Evolutionary conservation across 2,797 vertebrate species (phyloP).

Genomic region (Bufotes viridis): DNA sequence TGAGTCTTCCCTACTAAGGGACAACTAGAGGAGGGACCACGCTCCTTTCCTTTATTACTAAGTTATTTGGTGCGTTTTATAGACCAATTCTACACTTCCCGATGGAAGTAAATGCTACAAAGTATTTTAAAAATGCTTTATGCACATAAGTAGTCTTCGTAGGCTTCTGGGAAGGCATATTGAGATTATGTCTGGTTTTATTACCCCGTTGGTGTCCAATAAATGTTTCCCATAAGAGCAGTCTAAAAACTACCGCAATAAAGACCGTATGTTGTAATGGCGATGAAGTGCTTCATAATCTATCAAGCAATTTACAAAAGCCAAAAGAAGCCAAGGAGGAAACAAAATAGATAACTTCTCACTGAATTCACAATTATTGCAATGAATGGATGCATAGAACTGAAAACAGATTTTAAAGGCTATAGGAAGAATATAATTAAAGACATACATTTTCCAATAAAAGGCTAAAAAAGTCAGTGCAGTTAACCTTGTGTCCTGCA

Average conservation of each 20-base stretch:
- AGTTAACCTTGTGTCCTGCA: slow-evolving; percentile 13
- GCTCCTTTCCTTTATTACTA: too few relatives aligned
- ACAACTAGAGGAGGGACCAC: not conserved
- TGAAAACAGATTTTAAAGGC: not conserved
- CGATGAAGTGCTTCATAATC: not conserved
- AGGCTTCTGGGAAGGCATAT: slow-evolving; percentile 4
- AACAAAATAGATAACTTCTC: not conserved
- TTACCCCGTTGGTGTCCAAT: slow-evolving; percentile 3
- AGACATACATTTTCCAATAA: not conserved
- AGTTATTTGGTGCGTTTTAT: not conserved
- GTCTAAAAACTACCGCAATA: slow-evolving; percentile 25
- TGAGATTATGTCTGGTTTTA: not conserved
- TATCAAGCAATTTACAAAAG: slow-evolving; percentile 25
- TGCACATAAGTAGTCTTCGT: not conserved
- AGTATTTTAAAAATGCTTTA: not conserved
- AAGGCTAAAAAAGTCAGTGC: not conserved
- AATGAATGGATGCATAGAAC: not conserved
- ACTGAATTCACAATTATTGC: slow-evolving; percentile 10
- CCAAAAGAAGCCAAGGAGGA: slow-evolving; percentile 21
- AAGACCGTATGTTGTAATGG: slow-evolving; percentile 35
- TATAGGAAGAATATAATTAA: not conserved
- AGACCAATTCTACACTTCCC: not conserved
- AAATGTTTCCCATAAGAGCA: slow-evolving; percentile 33
- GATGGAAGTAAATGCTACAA: not conserved
- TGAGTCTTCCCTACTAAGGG: not conserved